Conservation (phyloP, 2,888 invertebrate genomes). For the Brenthis hecate region DNA sequence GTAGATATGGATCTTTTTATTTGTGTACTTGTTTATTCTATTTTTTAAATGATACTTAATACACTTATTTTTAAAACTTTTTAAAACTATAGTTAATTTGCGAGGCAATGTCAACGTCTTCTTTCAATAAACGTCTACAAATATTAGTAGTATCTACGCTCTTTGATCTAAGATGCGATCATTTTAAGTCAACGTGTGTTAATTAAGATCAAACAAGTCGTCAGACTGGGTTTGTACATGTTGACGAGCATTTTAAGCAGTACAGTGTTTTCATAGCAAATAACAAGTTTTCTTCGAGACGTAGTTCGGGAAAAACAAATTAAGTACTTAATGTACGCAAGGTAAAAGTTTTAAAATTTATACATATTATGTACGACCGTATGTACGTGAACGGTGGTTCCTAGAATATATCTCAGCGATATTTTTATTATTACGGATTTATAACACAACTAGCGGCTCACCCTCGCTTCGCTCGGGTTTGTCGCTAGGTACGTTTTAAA, state of each 20-base stretch:
- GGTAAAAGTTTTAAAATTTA: too few relatives aligned
- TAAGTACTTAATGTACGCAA: not conserved
- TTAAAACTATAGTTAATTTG: not conserved
- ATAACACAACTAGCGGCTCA: too few relatives aligned
- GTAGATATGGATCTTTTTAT: too few relatives aligned
- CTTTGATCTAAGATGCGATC: constrained; percentile 76
- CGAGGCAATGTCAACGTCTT: constrained; percentile 52
- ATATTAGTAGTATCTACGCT: constrained; percentile 63
- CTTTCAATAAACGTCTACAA: constrained; percentile 73
- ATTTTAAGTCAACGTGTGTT: constrained; percentile 69
- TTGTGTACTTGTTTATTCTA: too few relatives aligned
- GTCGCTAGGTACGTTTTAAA: too few relatives aligned
- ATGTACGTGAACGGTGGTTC: too few relatives aligned
- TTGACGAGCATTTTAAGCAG: constrained; percentile 31
- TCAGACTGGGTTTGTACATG: constrained; percentile 44
- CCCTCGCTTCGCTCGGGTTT: too few relatives aligned
- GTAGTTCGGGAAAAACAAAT: constrained; percentile 2
- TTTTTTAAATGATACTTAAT: too few relatives aligned
- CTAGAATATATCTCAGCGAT: too few relatives aligned
- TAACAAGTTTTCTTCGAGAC: constrained; percentile 17
- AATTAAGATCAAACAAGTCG: constrained; percentile 80
- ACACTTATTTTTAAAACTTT: too few relatives aligned
- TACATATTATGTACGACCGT: too few relatives aligned
- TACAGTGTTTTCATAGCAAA: constrained; percentile 28
- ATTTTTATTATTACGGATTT: too few relatives aligned